Percentiles rank a stretch among this genome's conserved stretches.
phyloP scores from a whole-genome alignment of 2,113 vertebrate species.

The Podarcis raffonei region DNA sequence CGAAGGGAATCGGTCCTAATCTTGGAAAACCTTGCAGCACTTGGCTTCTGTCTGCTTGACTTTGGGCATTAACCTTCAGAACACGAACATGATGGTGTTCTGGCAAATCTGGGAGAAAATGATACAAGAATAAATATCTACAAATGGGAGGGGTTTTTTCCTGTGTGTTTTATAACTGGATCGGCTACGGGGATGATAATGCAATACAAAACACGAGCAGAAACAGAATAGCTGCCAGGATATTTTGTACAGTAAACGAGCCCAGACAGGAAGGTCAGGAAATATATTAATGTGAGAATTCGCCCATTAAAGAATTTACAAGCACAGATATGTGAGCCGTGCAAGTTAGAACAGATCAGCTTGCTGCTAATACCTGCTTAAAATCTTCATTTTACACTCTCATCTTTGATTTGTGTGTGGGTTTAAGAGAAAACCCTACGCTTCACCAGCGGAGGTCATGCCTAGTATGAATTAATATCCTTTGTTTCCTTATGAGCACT shows the following conservation, averaged over 20 bases:
- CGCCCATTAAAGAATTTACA: constrained; percentile 55
- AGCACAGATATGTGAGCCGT: constrained; percentile 52
- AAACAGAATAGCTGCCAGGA: constrained; percentile 65
- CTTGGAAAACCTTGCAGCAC: constrained; percentile 81
- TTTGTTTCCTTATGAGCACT: constrained; percentile 47
- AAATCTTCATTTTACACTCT: constrained; percentile 23
- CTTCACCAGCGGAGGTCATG: constrained; percentile 37
- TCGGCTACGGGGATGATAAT: constrained; percentile 63
- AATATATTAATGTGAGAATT: constrained; percentile 42
- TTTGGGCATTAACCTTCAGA: constrained; percentile 87
- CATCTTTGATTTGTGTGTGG: constrained; percentile 41
- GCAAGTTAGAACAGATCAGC: constrained; percentile 54
- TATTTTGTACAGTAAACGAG: constrained; percentile 65
- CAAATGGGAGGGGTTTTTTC: constrained; percentile 60
- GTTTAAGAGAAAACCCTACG: constrained; percentile 38
- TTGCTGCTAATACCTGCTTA: constrained; percentile 33
- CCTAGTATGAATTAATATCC: constrained; percentile 47
- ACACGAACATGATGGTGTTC: constrained; percentile 75
- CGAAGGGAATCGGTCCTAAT: constrained; percentile 84
- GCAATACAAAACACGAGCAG: constrained; percentile 68
- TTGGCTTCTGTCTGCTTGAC: constrained; percentile 83
- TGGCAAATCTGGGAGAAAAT: constrained; percentile 73
- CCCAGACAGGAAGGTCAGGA: constrained; percentile 64
- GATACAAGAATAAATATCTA: constrained; percentile 75
- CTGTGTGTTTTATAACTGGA: constrained; percentile 74